These are phyloP conservation scores for Xenentodon cancila DNA, from an alignment of 2,797 vertebrate genomes.

Conservation along the genomic window DNA sequence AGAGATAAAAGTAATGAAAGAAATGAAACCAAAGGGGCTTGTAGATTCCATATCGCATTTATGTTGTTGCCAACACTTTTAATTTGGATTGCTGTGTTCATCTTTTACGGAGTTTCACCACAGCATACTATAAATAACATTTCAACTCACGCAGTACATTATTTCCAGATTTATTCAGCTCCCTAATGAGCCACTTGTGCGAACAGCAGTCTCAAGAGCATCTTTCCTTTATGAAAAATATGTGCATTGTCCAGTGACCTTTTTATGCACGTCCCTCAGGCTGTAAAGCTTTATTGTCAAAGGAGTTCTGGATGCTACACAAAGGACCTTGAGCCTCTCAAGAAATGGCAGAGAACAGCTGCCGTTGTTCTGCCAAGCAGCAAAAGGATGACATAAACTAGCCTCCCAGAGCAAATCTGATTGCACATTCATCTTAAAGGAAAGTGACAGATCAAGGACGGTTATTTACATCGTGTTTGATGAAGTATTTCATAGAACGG, in stretches of 20 bases:
- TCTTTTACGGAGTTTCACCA: background rate
- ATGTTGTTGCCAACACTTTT: too few species aligned
- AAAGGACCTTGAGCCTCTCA: conserved; percentile 26
- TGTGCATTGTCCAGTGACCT: conserved; percentile 52
- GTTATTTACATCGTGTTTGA: conserved; percentile 67
- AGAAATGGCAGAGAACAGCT: conserved; percentile 26
- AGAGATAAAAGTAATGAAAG: too few species aligned
- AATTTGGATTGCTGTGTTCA: background rate
- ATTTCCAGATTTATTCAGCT: conserved; percentile 5
- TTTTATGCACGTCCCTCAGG: conserved; percentile 26
- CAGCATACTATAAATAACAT: conserved; percentile 3
- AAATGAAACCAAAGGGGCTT: too few species aligned
- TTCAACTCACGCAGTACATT: background rate
- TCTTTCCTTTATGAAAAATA: conserved; percentile 27
- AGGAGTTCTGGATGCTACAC: conserved; percentile 13
- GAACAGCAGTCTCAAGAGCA: conserved; percentile 4
- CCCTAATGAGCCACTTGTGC: conserved; percentile 8
- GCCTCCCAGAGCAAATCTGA: conserved; percentile 60
- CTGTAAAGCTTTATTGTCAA: conserved; percentile 28
- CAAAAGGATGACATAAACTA: conserved; percentile 30
- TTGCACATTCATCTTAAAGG: conserved; percentile 49
- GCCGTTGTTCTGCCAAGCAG: conserved; percentile 40
- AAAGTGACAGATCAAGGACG: conserved; percentile 70
- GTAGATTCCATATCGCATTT: too few species aligned
- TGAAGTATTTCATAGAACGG: conserved; percentile 18